phyloP scores from a whole-genome alignment of 2,888 invertebrate genomes.

The Falcaria lacertinaria region DNA sequence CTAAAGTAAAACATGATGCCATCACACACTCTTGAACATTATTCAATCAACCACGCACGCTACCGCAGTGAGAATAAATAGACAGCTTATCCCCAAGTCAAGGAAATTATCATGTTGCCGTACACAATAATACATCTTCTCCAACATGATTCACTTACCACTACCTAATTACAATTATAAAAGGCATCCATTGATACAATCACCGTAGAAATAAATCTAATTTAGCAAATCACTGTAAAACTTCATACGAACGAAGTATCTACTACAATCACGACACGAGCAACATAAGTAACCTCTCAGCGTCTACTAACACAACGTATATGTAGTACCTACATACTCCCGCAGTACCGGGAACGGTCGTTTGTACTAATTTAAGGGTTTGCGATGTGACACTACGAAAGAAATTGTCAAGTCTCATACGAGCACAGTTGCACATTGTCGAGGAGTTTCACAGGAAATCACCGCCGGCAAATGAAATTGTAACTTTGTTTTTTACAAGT shows the following conservation, averaged over 20 bases:
- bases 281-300: constrained; percentile 54
- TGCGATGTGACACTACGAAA: constrained; percentile 44
- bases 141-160: constrained; percentile 55
- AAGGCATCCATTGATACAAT: constrained; percentile 70
- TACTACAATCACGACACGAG: constrained; percentile 65
- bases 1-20: constrained; percentile 34
- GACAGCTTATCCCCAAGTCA: constrained; percentile 47
- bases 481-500: constrained; percentile 48
- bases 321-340: constrained; percentile 19
- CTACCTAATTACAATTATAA: constrained; percentile 76
- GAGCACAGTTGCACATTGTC: constrained; percentile 1
- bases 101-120: constrained; percentile 27
- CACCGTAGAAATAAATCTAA: constrained; percentile 51
- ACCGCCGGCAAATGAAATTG: constrained; percentile 21
- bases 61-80: constrained; percentile 49
- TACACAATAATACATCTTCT: constrained; percentile 46
- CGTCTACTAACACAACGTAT: constrained; percentile 52
- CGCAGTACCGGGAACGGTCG: constrained; percentile 40
- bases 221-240: constrained; percentile 61
- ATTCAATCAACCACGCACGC: constrained; percentile 39
- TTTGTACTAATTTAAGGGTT: constrained; percentile 68
- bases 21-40: constrained; percentile 30
- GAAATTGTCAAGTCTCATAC: constrained; percentile 14
- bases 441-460: constrained; percentile 13
- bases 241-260: constrained; percentile 48